Base-by-base conservation (phyloP, 1,140 invertebrate species). In the Cherax quadricarinatus region DNA sequence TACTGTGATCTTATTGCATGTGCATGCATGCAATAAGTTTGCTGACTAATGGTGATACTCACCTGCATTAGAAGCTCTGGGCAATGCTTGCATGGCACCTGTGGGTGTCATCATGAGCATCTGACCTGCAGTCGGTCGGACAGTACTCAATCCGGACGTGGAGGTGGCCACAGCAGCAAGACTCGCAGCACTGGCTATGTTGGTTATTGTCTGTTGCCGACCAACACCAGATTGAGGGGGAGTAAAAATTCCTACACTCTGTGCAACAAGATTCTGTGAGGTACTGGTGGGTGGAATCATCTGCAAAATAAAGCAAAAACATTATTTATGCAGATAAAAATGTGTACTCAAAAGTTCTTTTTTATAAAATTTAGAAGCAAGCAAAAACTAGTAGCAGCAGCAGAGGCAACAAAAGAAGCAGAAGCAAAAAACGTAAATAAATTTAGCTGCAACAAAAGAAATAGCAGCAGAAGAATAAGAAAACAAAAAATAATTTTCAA, bases 91-190 rank as follows among this genome's bases (percentile, higher is more conserved):
- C 84, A 91, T 91, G 49, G 88, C n/a, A 24, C 73, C 78, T 24
- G 90, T 16, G 12, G 83, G 84, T 14, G 90, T 78, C 84, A 91
- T 86, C 90, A 91, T 91, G 60, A 91, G 73, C 41, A 91, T 91
- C 90, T 91, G 90, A 0, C 90, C 90, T 41, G 53, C 21, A 73
- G 70, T 48, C 16, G 84, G 60, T n/a, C 84, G 57, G 12, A 82
- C 66, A n/a, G 83, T 91, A 24, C 82, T 66, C 4, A 79, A 41
- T 24, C n/a, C 60, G 4, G 21, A 12, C 14, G 70, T 16, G 6
- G 82, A 53, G n/a, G 60, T 21, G 7, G 84, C 78, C 30, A n/a
- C 60, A 12, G 53, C 53, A 62, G 84, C 30, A 53, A 86, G 21
- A 21, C 18, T 21, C n/a, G 70, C 16, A 48, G 53, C n/a, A 30